phyloP scores from a whole-genome alignment of 1,140 invertebrate genomes.

The Himalopsyche phryganea region DNA sequence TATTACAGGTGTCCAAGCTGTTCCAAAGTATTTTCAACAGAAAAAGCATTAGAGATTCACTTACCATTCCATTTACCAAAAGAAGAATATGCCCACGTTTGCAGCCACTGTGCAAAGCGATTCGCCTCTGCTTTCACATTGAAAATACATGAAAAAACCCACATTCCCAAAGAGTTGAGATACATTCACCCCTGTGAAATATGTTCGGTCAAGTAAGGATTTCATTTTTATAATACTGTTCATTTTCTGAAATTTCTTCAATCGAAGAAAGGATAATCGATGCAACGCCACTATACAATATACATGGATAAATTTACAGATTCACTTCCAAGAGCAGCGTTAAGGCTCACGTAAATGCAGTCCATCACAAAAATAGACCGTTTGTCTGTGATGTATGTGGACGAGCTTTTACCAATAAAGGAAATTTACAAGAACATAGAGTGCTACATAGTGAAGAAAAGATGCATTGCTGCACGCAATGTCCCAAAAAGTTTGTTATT shows the following conservation, averaged over 20 bases:
- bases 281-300: too few relatives aligned
- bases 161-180: constrained; percentile 23
- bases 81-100: constrained; percentile 19
- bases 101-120: constrained; percentile 21
- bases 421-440: constrained; percentile 24
- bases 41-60: constrained; percentile 9
- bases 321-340: constrained; percentile 23
- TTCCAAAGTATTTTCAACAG: constrained; percentile 5
- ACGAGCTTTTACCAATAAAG: constrained; percentile 23
- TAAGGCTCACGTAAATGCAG: constrained; percentile 16
- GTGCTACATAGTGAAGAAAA: constrained; percentile 19
- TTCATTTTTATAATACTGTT: not conserved
- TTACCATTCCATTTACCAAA: constrained; percentile 12
- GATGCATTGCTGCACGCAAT: constrained; percentile 15
- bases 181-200: constrained; percentile 26
- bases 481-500: constrained; percentile 16
- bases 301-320: too few relatives aligned
- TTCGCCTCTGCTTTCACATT: constrained; percentile 14
- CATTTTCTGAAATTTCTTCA: not conserved
- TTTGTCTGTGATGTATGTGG: constrained; percentile 32
- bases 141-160: constrained; percentile 24
- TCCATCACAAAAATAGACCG: constrained; percentile 19
- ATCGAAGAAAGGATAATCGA: too few relatives aligned
- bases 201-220: constrained; percentile 23
- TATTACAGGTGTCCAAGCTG: constrained; percentile 13